Conservation (phyloP, 2,113 vertebrate species). For the Tenebrosternarchus preto region DNA sequence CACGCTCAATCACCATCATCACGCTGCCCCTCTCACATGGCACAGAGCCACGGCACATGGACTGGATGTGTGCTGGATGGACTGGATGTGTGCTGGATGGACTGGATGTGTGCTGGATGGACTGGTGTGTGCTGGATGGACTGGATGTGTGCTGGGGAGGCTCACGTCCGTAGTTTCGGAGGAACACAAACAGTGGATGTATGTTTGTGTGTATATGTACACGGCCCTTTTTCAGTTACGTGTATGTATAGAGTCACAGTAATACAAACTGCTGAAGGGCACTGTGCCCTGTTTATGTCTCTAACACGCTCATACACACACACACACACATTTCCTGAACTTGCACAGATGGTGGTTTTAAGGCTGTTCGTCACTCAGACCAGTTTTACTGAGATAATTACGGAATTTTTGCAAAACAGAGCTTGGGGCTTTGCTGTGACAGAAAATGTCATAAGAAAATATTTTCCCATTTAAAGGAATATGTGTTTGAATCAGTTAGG, state of each 20-base stretch:
- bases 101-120: no score
- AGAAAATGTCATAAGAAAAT: no score
- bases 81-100: no score
- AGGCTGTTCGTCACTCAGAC: no score
- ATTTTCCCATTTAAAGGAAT: background rate
- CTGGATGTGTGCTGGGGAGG: background rate
- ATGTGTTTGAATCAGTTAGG: background rate
- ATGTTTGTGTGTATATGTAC: background rate
- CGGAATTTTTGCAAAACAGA: no score
- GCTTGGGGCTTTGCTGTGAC: no score
- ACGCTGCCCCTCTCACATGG: conserved; percentile 4
- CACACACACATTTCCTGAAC: conserved; percentile 8
- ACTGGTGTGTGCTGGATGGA: no score
- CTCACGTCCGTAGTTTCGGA: background rate
- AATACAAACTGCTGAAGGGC: conserved; percentile 59
- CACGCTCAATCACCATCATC: conserved; percentile 10
- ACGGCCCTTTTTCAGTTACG: conserved; percentile 14
- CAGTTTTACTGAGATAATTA: no score
- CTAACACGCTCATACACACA: conserved; percentile 31
- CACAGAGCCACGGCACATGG: background rate
- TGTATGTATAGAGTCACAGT: conserved; percentile 5
- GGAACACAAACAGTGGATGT: background rate
- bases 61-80: no score
- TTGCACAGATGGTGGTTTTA: background rate
- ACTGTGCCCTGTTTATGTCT: conserved; percentile 69